Percentiles rank a stretch among this genome's conserved stretches.
phyloP scores from a whole-genome alignment of 2,888 invertebrate species.

The Abscondita cerata region DNA sequence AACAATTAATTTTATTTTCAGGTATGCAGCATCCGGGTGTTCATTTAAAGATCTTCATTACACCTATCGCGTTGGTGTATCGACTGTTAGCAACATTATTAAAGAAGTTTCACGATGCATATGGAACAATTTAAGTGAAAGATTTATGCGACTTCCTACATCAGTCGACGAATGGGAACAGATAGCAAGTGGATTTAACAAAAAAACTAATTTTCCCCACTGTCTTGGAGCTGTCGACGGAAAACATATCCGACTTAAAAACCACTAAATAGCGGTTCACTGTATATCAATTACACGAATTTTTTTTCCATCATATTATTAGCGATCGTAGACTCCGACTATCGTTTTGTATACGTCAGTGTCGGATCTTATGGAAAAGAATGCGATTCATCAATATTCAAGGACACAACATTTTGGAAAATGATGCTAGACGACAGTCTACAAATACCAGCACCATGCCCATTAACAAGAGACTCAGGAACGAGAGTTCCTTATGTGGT shows the following conservation, averaged over 20 bases:
- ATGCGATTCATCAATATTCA: conserved; percentile 44
- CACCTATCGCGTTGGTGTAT: neutral
- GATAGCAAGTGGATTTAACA: too few species aligned
- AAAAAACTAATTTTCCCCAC: too few species aligned
- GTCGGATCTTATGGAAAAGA: too few species aligned
- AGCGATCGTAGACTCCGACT: conserved; percentile 44
- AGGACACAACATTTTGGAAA: conserved; percentile 41
- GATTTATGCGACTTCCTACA: too few species aligned
- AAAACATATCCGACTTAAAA: conserved; percentile 10
- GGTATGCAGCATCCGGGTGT: neutral
- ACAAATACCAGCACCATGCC: conserved; percentile 40
- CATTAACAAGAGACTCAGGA: conserved; percentile 21
- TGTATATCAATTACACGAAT: conserved; percentile 9
- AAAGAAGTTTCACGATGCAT: neutral
- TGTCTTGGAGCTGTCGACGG: conserved; percentile 13
- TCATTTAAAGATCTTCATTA: conserved; percentile 4
- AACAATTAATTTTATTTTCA: conserved; percentile 1
- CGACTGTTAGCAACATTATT: conserved; percentile 8
- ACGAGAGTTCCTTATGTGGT: conserved; percentile 39
- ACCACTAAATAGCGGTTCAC: neutral
- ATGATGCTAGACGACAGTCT: conserved; percentile 39
- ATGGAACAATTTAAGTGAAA: conserved; percentile 4
- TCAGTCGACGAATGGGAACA: too few species aligned
- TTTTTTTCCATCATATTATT: conserved; percentile 24
- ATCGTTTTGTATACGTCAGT: too few species aligned